phyloP scores from a whole-genome alignment of 2,797 vertebrate genomes.

The Sciaenops ocellatus region DNA sequence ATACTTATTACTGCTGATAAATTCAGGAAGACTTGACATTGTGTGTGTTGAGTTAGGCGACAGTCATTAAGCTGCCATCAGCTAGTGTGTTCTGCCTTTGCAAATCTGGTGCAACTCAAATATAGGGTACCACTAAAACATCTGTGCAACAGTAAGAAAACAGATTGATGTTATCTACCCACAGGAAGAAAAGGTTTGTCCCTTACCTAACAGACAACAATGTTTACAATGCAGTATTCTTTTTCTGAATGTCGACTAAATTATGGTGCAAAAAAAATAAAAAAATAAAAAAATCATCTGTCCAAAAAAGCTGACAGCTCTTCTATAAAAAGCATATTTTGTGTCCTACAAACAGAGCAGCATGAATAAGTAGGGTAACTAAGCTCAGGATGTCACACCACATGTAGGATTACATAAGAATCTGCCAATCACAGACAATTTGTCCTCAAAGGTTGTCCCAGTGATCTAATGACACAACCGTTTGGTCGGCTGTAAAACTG shows the following conservation, averaged over 20 bases:
- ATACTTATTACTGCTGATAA: not conserved
- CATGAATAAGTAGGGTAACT: constrained; percentile 44
- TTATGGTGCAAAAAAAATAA: not conserved
- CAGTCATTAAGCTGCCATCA: constrained; percentile 7
- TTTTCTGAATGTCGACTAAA: not conserved
- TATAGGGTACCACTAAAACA: constrained; percentile 21
- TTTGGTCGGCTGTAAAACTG: constrained; percentile 17
- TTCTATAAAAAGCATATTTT: constrained; percentile 45
- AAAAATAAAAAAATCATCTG: not conserved
- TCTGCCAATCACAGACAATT: constrained; percentile 20
- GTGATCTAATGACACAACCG: constrained; percentile 19
- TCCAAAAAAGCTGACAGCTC: constrained; percentile 21
- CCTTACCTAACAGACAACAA: not conserved
- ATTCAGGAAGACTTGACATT: not conserved
- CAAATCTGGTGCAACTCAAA: constrained; percentile 54
- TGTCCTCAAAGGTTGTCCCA: constrained; percentile 25
- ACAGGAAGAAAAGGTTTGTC: constrained; percentile 6
- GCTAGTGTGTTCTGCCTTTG: constrained; percentile 10
- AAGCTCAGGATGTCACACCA: constrained; percentile 21
- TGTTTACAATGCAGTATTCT: not conserved
- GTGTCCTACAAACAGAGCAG: constrained; percentile 43
- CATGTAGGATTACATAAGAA: constrained; percentile 21
- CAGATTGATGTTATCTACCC: constrained; percentile 20
- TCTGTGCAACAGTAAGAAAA: constrained; percentile 21
- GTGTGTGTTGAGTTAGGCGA: not conserved